These are phyloP conservation scores for Anthonomus grandis DNA, from an alignment of 1,140 invertebrate genomes.

Conservation along the genomic window DNA sequence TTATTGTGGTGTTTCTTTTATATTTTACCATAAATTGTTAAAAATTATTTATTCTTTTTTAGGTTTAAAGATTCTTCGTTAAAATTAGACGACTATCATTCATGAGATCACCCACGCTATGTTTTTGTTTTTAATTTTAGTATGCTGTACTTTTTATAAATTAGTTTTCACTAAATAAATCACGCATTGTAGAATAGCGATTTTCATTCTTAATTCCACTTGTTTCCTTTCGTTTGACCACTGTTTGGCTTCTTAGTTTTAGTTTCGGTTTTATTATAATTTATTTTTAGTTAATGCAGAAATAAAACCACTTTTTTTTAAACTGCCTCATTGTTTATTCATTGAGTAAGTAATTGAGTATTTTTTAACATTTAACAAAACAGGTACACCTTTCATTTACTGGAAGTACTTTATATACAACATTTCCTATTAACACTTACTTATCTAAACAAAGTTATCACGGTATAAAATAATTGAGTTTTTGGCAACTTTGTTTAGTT, in stretches of 20 bases:
- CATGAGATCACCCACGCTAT: neutral
- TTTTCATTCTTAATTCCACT: neutral
- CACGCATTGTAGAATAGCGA: neutral
- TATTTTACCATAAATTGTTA: neutral
- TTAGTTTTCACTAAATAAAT: conserved; percentile 1
- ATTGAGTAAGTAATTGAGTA: conserved; percentile 26
- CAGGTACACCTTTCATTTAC: conserved; percentile 24
- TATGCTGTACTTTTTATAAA: neutral
- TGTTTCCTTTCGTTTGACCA: no score
- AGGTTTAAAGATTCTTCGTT: conserved; percentile 42
- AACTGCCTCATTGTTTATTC: no score
- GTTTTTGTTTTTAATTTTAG: neutral
- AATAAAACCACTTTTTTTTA: conserved; percentile 9
- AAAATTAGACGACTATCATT: conserved; percentile 4
- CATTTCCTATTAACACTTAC: neutral
- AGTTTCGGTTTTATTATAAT: no score
- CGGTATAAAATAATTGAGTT: no score
- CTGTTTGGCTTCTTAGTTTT: no score
- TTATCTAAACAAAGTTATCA: no score
- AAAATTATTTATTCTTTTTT: conserved; percentile 11
- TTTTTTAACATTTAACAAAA: conserved; percentile 26
- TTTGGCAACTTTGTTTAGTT: neutral
- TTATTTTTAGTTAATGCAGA: no score
- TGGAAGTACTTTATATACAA: conserved; percentile 19
- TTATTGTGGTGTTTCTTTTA: neutral